A percentile compares a stretch with the other conserved stretches of the same genome.
Evolutionary conservation across 2,113 vertebrate genomes (phyloP).

Genomic region (Petrocephalus microphthalmus): DNA sequence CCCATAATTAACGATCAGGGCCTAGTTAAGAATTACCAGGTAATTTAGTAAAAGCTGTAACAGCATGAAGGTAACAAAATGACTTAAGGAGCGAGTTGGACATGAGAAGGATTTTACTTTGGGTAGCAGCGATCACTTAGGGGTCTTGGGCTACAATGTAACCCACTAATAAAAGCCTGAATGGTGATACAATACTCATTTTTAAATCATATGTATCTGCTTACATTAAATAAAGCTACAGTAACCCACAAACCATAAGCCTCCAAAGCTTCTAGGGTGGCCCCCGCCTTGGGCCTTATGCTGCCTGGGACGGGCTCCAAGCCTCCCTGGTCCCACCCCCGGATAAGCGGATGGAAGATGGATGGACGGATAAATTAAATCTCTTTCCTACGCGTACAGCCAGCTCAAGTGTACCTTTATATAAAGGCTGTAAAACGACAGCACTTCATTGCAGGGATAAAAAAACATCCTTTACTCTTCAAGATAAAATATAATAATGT

Average conservation of each 20-base stretch:
- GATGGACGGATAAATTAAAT: not conserved
- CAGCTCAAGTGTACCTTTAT: not conserved
- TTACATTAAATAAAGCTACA: not conserved
- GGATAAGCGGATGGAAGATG: not conserved
- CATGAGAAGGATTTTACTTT: not conserved
- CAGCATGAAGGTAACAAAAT: not conserved
- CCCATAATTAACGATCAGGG: constrained; percentile 39
- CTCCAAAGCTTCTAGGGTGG: not conserved
- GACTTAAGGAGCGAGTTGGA: not conserved
- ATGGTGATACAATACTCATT: not conserved
- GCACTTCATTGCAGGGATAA: not conserved
- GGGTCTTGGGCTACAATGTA: not conserved
- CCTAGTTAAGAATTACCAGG: constrained; percentile 47
- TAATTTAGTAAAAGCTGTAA: constrained; percentile 36
- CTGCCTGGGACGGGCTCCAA: not conserved
- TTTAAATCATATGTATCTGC: not conserved
- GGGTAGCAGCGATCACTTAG: too few relatives aligned
- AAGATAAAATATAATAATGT: not conserved
- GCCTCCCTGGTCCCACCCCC: not conserved
- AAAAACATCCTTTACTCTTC: not conserved
- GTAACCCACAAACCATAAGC: not conserved
- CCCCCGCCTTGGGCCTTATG: not conserved
- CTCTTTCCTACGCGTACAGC: not conserved
- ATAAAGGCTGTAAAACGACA: not conserved
- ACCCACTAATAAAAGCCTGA: not conserved